Conservation (phyloP, 2,888 invertebrate species). For the Phorcus lineatus region DNA sequence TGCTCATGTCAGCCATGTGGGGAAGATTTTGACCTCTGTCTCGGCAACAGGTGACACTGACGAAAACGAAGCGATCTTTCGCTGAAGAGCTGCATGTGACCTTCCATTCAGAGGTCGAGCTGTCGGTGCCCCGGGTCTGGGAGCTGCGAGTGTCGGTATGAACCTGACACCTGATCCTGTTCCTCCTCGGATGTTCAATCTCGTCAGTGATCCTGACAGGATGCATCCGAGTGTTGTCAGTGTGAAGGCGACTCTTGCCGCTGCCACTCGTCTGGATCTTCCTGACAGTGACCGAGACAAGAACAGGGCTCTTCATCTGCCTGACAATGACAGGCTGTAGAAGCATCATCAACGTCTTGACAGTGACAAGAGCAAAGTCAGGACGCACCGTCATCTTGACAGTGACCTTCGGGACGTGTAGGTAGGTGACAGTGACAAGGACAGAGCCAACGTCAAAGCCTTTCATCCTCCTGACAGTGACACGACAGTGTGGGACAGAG, state of each 20-base stretch:
- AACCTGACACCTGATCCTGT: not conserved
- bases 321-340: not conserved
- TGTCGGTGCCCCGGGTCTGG: conserved; percentile 5
- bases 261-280: conserved; percentile 12
- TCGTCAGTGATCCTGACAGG: not conserved
- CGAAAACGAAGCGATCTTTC: conserved; percentile 26
- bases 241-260: not conserved
- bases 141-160: conserved; percentile 8
- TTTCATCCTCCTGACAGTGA: conserved; percentile 40
- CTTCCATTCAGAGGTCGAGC: not conserved
- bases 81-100: conserved; percentile 32
- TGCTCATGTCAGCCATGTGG: conserved; percentile 39
- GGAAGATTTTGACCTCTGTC: not conserved
- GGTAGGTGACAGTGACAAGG: not conserved
- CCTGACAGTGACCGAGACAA: not conserved
- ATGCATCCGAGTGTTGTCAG: conserved; percentile 22
- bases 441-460: not conserved
- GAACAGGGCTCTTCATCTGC: not conserved
- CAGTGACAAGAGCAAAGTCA: conserved; percentile 39
- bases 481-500: conserved; percentile 40
- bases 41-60: conserved; percentile 44
- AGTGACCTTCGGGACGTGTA: not conserved
- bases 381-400: not conserved
- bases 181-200: not conserved
- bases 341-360: conserved; percentile 23